phyloP scores from a whole-genome alignment of 2,113 vertebrate genomes.

The Dunckerocampus dactyliophorus region DNA sequence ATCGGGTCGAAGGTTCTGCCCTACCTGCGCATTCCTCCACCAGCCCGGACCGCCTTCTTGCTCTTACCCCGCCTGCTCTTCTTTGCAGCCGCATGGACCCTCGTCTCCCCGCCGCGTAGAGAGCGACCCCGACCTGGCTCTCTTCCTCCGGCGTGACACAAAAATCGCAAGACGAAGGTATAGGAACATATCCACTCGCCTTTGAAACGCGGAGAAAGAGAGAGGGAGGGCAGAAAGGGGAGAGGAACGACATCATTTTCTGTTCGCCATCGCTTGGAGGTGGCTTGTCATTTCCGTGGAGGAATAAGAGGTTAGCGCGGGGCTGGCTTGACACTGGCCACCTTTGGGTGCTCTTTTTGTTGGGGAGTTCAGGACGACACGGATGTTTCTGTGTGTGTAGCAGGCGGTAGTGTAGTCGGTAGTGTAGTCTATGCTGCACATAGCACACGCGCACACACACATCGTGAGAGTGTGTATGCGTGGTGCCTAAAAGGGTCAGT shows the following conservation, averaged over 20 bases:
- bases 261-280: conserved; percentile 77
- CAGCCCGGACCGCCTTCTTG: conserved; percentile 55
- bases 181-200: conserved; percentile 70
- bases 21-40: conserved; percentile 72
- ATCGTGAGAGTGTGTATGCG: conserved; percentile 17
- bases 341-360: conserved; percentile 24
- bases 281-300: conserved; percentile 80
- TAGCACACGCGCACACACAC: conserved; percentile 13
- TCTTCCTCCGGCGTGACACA: conserved; percentile 53
- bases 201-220: conserved; percentile 55
- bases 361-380: conserved; percentile 49
- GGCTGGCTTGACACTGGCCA: conserved; percentile 54
- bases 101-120: conserved; percentile 75
- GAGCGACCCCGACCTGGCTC: conserved; percentile 79
- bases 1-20: conserved; percentile 89
- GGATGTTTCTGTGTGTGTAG: conserved; percentile 27
- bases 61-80: conserved; percentile 38
- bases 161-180: conserved; percentile 64
- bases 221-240: conserved; percentile 7
- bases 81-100: conserved; percentile 76
- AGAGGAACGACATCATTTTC: conserved; percentile 50
- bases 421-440: conserved; percentile 38
- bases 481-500: conserved; percentile 60
- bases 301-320: conserved; percentile 70
- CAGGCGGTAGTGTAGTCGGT: conserved; percentile 25